Percentiles rank a stretch among this genome's conserved stretches.
Conservation (phyloP, 1,140 invertebrate species). For the Kradibia gibbosae region DNA sequence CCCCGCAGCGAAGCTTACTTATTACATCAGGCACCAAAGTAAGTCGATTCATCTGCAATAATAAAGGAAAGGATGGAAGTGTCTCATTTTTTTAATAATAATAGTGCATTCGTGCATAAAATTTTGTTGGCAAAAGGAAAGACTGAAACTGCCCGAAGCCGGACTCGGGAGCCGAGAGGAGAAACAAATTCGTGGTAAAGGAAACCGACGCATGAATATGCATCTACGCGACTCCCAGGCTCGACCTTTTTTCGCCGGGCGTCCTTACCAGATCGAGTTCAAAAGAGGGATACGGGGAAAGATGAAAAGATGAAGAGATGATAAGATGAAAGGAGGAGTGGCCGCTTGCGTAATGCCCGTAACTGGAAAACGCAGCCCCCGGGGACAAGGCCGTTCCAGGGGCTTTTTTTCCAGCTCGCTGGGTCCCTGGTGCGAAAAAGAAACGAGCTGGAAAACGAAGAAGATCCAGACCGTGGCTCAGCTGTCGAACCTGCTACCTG, state of each 20-base stretch:
- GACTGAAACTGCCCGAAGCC: not conserved
- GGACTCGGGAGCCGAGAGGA: not conserved
- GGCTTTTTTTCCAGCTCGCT: not conserved
- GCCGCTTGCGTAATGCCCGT: not conserved
- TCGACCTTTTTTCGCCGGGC: not conserved
- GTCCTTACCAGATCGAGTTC: not conserved
- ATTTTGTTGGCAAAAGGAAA: not conserved
- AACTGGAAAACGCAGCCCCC: constrained; percentile 3
- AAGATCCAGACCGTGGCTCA: not conserved
- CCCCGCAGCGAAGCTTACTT: too few relatives aligned
- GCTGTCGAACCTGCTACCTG: constrained; percentile 41
- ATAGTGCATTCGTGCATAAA: not conserved
- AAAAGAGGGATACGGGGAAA: not conserved
- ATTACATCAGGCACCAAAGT: too few relatives aligned
- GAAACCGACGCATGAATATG: not conserved
- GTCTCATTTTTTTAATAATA: not conserved
- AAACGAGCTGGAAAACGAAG: constrained; percentile 4
- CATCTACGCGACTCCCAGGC: not conserved
- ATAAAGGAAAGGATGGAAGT: not conserved
- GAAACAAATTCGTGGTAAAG: not conserved
- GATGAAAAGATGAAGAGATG: not conserved
- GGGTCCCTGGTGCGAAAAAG: not conserved
- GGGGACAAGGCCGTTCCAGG: constrained; percentile 20
- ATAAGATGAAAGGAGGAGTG: not conserved
- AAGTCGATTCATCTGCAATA: not conserved